Evolutionary conservation across 2,113 vertebrate genomes (phyloP), one percentile per base, ranked within the genome.

Genomic region (Microcebus murinus): DNA sequence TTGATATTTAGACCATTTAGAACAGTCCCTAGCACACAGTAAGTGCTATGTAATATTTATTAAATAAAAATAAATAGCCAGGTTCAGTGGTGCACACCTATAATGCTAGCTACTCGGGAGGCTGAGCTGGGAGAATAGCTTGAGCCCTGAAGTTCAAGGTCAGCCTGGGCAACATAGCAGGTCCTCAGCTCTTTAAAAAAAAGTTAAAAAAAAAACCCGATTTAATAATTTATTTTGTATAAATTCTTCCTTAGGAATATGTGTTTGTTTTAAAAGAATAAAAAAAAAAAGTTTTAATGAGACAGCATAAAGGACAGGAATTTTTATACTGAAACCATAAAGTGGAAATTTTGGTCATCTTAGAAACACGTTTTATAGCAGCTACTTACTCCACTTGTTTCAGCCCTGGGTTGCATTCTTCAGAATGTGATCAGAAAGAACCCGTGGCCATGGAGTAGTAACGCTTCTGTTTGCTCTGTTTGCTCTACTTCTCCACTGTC

Each of bases 311-410:
- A 91, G 21, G 52, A 25, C 39, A 71, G 55, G 13, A 76, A 55
- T 67, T 86, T 93, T 93, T 82, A 90, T 63, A 52, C n/a, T 50
- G 25, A 91, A 25, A 85, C 18, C n/a, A 73, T 91, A 71, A 96
- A 81, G 6, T n/a, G 0, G 20, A 95, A 65, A 63, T 36, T 77
- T 94, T 82, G n/a, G 10, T 81, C 80, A 71, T 85, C 17, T 48
- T 86, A 68, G 92, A 93, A 91, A 42, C 6, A 73, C 5, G 79
- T 57, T 91, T 85, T 61, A 55, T 55, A 93, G 36, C 20, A 71
- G 13, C 52, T 80, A 42, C 15, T 50, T 93, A 20, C 3, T 15
- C 59, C 55, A 18, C 8, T 34, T 71, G 18, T 20, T 91, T 85
- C 68, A 55, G 23, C 36, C 21, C 25, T 27, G 8, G n/a, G 48